Conservation (phyloP, 2,888 invertebrate genomes). For the Machimus rusticus region DNA sequence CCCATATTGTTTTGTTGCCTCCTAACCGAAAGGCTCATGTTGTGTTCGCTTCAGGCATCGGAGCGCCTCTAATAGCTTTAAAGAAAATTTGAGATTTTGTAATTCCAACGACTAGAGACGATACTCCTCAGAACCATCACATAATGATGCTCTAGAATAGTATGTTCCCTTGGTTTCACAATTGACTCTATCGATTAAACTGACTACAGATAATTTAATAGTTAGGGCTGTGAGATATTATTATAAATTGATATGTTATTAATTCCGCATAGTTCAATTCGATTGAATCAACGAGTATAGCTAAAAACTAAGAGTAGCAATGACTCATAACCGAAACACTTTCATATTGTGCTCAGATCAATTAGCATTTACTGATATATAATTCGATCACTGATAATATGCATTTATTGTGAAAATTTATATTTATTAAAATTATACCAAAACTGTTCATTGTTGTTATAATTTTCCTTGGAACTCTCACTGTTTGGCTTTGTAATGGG, state of each 20-base stretch:
- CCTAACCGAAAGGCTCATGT: background rate
- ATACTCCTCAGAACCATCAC: background rate
- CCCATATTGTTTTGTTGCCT: background rate
- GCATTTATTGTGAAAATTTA: constrained; percentile 36
- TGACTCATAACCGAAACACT: background rate
- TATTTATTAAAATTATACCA: constrained; percentile 32
- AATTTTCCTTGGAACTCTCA: background rate
- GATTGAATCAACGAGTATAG: background rate
- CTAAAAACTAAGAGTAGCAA: background rate
- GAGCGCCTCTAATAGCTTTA: background rate
- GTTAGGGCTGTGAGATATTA: constrained; percentile 30
- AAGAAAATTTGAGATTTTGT: background rate
- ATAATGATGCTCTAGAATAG: background rate
- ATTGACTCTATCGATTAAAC: constrained; percentile 17
- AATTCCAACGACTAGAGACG: background rate
- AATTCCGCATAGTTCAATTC: constrained; percentile 6
- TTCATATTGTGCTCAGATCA: constrained; percentile 22
- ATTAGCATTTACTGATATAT: constrained; percentile 7
- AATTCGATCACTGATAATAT: constrained; percentile 27
- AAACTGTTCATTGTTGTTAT: constrained; percentile 7
- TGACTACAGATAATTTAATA: constrained; percentile 1
- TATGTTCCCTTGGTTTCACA: constrained; percentile 27
- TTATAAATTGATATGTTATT: constrained; percentile 25
- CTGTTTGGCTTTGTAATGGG: constrained; percentile 2
- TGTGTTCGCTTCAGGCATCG: background rate